A percentile compares a stretch with the other conserved stretches of the same genome.
These are phyloP conservation scores for Idris sp. DNA, from an alignment of 1,140 invertebrate genomes.

Conservation along the genomic window DNA sequence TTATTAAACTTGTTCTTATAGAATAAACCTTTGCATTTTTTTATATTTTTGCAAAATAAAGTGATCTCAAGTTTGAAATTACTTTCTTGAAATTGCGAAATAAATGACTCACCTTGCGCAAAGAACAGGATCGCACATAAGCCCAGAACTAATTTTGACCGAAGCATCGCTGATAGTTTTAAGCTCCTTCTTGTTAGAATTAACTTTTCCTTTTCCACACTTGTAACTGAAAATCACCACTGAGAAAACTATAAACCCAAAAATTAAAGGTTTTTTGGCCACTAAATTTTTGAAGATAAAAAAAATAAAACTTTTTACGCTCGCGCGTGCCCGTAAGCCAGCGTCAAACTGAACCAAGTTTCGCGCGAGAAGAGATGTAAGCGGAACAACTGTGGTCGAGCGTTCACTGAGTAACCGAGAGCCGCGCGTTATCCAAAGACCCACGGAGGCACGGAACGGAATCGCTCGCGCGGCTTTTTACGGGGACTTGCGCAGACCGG, in stretches of 20 bases:
- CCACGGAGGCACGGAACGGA: slow-evolving; percentile 69
- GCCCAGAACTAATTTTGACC: slow-evolving; percentile 26
- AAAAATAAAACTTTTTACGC: too few species aligned
- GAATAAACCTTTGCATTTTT: too few species aligned
- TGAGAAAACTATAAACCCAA: background rate
- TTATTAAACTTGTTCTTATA: too few species aligned
- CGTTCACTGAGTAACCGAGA: slow-evolving; percentile 70
- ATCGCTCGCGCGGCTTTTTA: slow-evolving; percentile 74
- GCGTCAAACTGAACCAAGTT: slow-evolving; percentile 34
- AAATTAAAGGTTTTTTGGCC: background rate
- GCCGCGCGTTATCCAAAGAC: slow-evolving; percentile 66
- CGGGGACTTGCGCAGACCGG: slow-evolving; percentile 70
- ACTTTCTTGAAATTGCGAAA: too few species aligned
- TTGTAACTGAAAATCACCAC: slow-evolving; percentile 24
- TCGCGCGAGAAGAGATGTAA: slow-evolving; percentile 58
- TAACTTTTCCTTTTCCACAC: background rate
- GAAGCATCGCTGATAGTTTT: slow-evolving; percentile 14
- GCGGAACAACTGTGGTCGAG: slow-evolving; percentile 59
- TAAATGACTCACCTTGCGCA: slow-evolving; percentile 39
- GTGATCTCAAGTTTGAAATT: too few species aligned
- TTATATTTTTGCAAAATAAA: too few species aligned
- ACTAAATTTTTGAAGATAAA: too few species aligned
- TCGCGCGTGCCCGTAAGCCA: slow-evolving; percentile 18
- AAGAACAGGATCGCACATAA: slow-evolving; percentile 36
- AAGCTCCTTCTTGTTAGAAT: background rate